A percentile compares a stretch with the other conserved stretches of the same genome.
Conservation (phyloP, 2,888 invertebrate genomes). For the Heteropelma amictum region DNA sequence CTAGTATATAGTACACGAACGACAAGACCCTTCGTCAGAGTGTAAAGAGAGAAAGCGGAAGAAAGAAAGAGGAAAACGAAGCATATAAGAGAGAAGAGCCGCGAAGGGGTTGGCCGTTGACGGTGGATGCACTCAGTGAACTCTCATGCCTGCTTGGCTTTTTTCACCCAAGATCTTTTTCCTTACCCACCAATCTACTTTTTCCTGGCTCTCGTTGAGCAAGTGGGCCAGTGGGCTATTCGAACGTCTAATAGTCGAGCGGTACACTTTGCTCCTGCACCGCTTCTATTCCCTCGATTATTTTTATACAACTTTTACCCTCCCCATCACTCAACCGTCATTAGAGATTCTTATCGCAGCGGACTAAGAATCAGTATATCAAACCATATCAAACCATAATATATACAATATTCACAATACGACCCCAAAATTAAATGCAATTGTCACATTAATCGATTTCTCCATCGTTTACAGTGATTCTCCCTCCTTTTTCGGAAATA, state of each 20-base stretch:
- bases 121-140: conserved; percentile 53
- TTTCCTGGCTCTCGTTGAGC: conserved; percentile 46
- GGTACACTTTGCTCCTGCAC: conserved; percentile 46
- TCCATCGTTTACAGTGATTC: no score
- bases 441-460: no score
- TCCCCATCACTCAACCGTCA: neutral
- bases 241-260: conserved; percentile 47
- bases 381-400: no score
- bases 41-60: conserved; percentile 31
- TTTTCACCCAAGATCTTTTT: conserved; percentile 18
- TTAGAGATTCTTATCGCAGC: no score
- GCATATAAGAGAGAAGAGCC: conserved; percentile 41
- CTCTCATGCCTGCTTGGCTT: conserved; percentile 44
- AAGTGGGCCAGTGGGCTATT: conserved; percentile 73
- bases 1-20: conserved; percentile 55
- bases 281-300: conserved; percentile 2
- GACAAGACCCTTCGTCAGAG: conserved; percentile 60
- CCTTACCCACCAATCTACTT: conserved; percentile 7
- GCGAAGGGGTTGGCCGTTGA: conserved; percentile 50
- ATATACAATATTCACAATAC: no score
- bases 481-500: no score
- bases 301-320: neutral
- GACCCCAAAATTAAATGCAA: no score
- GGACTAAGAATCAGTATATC: no score
- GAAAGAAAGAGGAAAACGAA: conserved; percentile 40